Evolutionary conservation across 92 coral and sea anemone genomes (phyloP).

Genomic region (Porites lobata): DNA sequence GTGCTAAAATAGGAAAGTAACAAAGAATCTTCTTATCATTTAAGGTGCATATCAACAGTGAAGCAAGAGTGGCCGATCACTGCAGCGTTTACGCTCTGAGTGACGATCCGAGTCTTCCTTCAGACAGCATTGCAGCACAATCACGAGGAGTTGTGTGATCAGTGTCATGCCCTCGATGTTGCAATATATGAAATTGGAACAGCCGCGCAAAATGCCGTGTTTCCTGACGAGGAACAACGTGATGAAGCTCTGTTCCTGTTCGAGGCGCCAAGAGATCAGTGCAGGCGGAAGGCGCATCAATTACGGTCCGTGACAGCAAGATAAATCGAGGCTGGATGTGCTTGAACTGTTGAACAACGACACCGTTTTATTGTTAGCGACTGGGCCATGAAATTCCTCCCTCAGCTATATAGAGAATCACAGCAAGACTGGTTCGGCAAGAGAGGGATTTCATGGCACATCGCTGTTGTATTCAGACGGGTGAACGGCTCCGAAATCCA

Average conservation of each 20-base stretch:
- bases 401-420: conserved; percentile 34
- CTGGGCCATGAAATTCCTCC: conserved; percentile 57
- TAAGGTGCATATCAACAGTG: conserved; percentile 28
- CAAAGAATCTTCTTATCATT: background rate
- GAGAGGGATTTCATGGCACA: conserved; percentile 57
- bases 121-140: conserved; percentile 27
- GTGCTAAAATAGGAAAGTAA: background rate
- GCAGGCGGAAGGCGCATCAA: conserved; percentile 54
- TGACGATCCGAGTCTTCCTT: background rate
- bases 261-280: conserved; percentile 32
- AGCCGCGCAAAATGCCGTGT: background rate
- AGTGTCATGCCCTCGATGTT: conserved; percentile 22
- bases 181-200: background rate
- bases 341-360: conserved; percentile 27
- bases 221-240: background rate
- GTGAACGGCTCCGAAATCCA: conserved; percentile 8
- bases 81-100: conserved; percentile 40
- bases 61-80: conserved; percentile 36
- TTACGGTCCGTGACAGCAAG: conserved; percentile 51
- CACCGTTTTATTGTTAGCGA: conserved; percentile 38
- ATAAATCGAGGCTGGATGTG: conserved; percentile 42
- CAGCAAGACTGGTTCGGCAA: conserved; percentile 50
- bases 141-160: conserved; percentile 26
- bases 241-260: conserved; percentile 16
- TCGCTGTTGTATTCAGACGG: conserved; percentile 46